phyloP scores from a whole-genome alignment of 2,888 invertebrate genomes.

The Coremacera marginata region DNA sequence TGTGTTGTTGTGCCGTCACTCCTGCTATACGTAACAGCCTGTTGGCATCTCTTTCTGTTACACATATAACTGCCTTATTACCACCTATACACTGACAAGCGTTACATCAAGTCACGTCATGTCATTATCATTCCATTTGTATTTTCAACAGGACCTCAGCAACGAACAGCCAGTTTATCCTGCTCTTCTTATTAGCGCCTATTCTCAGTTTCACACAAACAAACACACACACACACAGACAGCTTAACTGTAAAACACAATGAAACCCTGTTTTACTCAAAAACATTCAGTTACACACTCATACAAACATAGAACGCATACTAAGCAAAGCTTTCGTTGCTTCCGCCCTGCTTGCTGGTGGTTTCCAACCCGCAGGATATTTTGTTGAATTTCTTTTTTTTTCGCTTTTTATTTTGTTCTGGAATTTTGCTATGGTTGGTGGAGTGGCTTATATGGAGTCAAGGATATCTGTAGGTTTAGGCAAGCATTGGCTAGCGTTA shows the following conservation, averaged over 20 bases:
- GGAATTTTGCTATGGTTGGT: no score
- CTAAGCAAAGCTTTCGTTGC: neutral
- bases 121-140: conserved; percentile 65
- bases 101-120: conserved; percentile 45
- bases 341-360: neutral
- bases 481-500: no score
- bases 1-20: neutral
- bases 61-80: neutral
- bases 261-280: neutral
- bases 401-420: neutral
- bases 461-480: no score
- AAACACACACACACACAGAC: conserved; percentile 1
- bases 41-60: no score
- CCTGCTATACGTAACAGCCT: no score
- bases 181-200: neutral
- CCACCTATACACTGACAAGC: neutral
- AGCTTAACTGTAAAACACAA: neutral
- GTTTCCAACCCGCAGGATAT: neutral
- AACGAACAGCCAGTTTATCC: conserved; percentile 43
- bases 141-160: conserved; percentile 61
- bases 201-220: neutral
- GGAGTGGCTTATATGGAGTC: no score
- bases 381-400: neutral
- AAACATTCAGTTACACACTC: neutral
- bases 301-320: neutral